Evolutionary conservation across 53 echinoderm and acorn worm species (phyloP).

Genomic region (Holothuria scabra): DNA sequence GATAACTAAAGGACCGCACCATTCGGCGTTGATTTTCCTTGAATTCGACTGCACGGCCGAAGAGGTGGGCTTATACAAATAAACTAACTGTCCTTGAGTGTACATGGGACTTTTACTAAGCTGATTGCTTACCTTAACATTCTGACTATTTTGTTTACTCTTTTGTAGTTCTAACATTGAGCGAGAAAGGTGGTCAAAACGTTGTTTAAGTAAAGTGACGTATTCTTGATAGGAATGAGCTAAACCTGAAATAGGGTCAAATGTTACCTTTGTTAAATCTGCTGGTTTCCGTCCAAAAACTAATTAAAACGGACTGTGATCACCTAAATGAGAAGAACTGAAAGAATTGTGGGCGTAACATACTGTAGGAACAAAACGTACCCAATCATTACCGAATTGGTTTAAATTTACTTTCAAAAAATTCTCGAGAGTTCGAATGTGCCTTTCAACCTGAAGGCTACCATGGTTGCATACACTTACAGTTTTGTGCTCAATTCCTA

Average conservation of each 20-base stretch:
- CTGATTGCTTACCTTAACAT: constrained; percentile 21
- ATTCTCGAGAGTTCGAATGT: constrained; percentile 48
- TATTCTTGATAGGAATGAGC: constrained; percentile 21
- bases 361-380: background rate
- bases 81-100: constrained; percentile 44
- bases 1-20: too few species aligned
- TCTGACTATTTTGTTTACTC: constrained; percentile 40
- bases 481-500: constrained; percentile 50
- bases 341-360: constrained; percentile 29
- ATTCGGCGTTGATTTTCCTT: constrained; percentile 16
- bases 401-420: constrained; percentile 52
- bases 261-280: constrained; percentile 12
- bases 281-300: constrained; percentile 44
- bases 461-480: constrained; percentile 11
- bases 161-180: constrained; percentile 43
- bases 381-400: constrained; percentile 45
- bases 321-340: constrained; percentile 38
- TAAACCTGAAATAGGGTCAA: background rate
- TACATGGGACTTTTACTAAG: constrained; percentile 38
- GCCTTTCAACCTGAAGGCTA: constrained; percentile 50
- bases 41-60: constrained; percentile 13
- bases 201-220: background rate
- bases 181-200: constrained; percentile 28
- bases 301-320: constrained; percentile 28
- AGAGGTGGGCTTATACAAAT: constrained; percentile 22